phyloP scores from a whole-genome alignment of 2,888 invertebrate species.

The Maniola hyperantus region DNA sequence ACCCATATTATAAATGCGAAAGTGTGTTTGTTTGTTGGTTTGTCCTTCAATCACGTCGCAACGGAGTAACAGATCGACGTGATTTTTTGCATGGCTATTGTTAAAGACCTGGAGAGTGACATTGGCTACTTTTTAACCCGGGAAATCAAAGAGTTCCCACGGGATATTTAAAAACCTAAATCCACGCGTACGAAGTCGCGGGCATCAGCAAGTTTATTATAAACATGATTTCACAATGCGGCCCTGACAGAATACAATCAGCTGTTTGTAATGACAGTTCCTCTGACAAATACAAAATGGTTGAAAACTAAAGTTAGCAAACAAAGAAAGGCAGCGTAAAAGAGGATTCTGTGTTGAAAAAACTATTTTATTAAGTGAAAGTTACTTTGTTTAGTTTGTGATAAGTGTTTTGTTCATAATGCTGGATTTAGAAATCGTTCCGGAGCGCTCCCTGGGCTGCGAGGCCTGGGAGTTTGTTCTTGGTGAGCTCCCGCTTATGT shows the following conservation, averaged over 20 bases:
- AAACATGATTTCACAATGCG: conserved; percentile 45
- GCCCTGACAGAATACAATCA: conserved; percentile 79
- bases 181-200: no score
- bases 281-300: conserved; percentile 83
- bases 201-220: neutral
- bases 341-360: conserved; percentile 69
- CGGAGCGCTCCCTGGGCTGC: conserved; percentile 97
- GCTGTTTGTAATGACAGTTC: conserved; percentile 84
- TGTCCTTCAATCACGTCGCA: no score
- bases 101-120: no score
- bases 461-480: conserved; percentile 99
- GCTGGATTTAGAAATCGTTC: conserved; percentile 98
- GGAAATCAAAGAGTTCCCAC: no score
- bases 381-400: conserved; percentile 89
- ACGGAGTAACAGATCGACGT: no score
- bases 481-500: conserved; percentile 86
- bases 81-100: no score
- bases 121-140: no score
- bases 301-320: conserved; percentile 83
- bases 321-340: conserved; percentile 81
- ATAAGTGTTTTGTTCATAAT: conserved; percentile 87
- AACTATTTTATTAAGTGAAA: conserved; percentile 72
- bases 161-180: no score
- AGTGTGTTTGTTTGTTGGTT: no score
- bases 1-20: no score